These are phyloP conservation scores for Rhinolophus sinicus DNA, from an alignment of 2,113 vertebrate genomes.

Conservation along the genomic window DNA sequence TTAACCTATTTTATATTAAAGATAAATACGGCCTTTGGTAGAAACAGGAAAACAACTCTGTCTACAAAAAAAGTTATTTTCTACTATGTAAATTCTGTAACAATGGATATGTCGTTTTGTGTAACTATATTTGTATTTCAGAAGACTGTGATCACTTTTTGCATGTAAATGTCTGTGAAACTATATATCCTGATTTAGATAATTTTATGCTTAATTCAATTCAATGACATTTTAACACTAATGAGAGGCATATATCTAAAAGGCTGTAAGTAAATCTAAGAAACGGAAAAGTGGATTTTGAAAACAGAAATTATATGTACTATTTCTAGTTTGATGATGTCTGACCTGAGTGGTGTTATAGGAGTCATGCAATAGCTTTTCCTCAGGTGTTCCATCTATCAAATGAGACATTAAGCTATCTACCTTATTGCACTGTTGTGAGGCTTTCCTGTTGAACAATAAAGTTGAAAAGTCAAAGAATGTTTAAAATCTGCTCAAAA, in stretches of 20 bases:
- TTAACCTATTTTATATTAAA: constrained; percentile 16
- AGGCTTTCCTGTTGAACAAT: constrained; percentile 21
- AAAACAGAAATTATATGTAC: background rate
- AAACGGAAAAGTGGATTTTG: constrained; percentile 9
- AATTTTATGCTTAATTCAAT: background rate
- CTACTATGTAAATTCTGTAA: background rate
- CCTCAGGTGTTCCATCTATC: background rate
- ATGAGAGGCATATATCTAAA: background rate
- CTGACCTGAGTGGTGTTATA: background rate
- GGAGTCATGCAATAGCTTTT: background rate
- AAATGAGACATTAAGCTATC: background rate
- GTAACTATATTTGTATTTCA: constrained; percentile 58
- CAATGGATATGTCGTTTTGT: background rate
- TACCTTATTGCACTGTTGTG: constrained; percentile 45
- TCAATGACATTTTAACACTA: constrained; percentile 35
- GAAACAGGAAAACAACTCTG: background rate
- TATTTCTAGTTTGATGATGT: background rate
- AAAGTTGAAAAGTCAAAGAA: constrained; percentile 44
- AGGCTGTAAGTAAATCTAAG: background rate
- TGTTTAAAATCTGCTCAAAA: constrained; percentile 22
- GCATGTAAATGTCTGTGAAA: constrained; percentile 41
- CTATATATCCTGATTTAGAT: constrained; percentile 41
- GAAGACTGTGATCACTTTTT: constrained; percentile 48
- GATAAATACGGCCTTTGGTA: background rate
- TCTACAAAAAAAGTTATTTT: background rate